These are phyloP conservation scores for Acropternis orthonyx DNA, from an alignment of 2,797 vertebrate species.

Conservation along the genomic window DNA sequence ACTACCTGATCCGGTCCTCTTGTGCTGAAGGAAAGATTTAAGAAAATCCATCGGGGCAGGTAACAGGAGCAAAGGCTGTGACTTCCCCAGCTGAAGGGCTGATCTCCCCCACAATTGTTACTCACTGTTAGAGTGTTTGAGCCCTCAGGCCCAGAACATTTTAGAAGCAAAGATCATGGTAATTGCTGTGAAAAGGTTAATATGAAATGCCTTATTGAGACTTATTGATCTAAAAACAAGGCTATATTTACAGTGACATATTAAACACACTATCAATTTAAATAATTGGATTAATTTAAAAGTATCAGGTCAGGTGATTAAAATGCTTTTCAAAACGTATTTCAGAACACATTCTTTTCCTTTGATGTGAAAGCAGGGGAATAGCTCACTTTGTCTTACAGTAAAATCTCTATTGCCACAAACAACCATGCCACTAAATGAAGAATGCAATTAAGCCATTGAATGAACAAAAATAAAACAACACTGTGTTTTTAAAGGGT, in stretches of 20 bases:
- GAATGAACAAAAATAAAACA: not conserved
- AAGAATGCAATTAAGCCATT: not conserved
- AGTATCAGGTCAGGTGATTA: not conserved
- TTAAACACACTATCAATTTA: not conserved
- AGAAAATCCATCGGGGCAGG: not conserved
- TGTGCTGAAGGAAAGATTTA: not conserved
- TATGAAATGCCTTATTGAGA: not conserved
- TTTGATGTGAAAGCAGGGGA: not conserved
- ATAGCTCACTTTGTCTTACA: not conserved
- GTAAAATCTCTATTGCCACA: not conserved
- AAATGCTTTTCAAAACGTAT: not conserved
- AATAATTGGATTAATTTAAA: not conserved
- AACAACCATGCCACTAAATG: not conserved
- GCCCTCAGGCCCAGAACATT: not conserved
- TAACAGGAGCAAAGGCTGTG: not conserved
- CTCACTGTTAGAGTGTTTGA: not conserved
- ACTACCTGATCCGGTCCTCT: not conserved
- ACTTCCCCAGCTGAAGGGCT: not conserved
- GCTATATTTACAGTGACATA: not conserved
- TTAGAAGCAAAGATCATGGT: not conserved
- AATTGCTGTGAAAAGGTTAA: not conserved
- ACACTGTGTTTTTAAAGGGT: not conserved
- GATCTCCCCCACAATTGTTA: not conserved
- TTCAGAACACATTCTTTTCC: not conserved
- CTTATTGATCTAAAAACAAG: not conserved